These are phyloP conservation scores for Neostethus bicornis DNA, from an alignment of 2,797 vertebrate genomes.

Conservation along the genomic window DNA sequence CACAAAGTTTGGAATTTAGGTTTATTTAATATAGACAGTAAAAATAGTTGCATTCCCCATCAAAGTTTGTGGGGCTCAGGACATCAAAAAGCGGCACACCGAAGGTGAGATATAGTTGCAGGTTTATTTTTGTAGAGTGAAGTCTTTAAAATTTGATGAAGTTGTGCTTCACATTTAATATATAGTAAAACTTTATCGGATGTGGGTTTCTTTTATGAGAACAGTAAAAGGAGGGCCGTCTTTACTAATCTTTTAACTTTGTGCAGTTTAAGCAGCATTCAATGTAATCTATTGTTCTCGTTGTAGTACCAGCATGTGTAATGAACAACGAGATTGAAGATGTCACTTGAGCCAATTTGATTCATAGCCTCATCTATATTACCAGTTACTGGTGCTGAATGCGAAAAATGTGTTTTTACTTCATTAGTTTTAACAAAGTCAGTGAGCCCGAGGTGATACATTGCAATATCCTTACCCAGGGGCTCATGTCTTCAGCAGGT, in stretches of 20 bases:
- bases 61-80: constrained; percentile 63
- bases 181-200: constrained; percentile 51
- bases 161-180: constrained; percentile 46
- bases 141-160: constrained; percentile 51
- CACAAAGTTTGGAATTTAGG: constrained; percentile 88
- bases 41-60: constrained; percentile 74
- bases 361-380: background rate
- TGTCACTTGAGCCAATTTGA: background rate
- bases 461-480: constrained; percentile 32
- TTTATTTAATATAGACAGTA: constrained; percentile 76
- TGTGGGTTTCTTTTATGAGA: constrained; percentile 41
- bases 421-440: constrained; percentile 13
- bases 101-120: constrained; percentile 41
- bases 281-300: background rate
- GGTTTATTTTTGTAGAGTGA: constrained; percentile 31
- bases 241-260: constrained; percentile 10
- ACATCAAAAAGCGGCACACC: constrained; percentile 55
- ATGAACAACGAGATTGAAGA: background rate
- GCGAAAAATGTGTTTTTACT: background rate
- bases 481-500: constrained; percentile 54
- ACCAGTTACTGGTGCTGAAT: constrained; percentile 4
- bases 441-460: constrained; percentile 15
- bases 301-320: no score
- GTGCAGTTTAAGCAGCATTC: constrained; percentile 2
- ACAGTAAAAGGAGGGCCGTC: constrained; percentile 18